Base-by-base conservation (phyloP, 2,888 invertebrate species). In the Ischnura elegans region DNA sequence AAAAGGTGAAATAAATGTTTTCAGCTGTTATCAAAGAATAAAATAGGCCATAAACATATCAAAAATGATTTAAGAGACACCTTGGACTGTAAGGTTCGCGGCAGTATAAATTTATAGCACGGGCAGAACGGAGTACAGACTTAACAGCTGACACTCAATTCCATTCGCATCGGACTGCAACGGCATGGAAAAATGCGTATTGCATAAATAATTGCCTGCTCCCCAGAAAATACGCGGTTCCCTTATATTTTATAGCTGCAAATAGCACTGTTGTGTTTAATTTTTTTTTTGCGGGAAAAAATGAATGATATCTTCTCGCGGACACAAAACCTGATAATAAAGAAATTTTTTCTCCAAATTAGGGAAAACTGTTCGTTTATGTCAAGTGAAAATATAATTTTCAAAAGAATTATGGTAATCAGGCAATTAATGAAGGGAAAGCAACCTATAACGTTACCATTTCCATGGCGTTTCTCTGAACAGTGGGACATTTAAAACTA, bases 131-230 rank as follows among this genome's bases (percentile, higher is more conserved):
- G 76, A 29, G 29, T 36, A 76, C 36, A 76, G 76, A 76, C 76
- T 76, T 76, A 76, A 76, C 76, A 76, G 76, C 76, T 76, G 76
- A 76, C 76, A 76, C 76, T 76, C 76, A 76, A 76, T 76, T 76
- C 76, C 36, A 10, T 76, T 16, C 16, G 76, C 76, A n/a, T 76
- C 76, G 29, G 36, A 76, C 76, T 76, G 76, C 76, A 36, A 76
- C 76, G 76, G 36, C 76, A 76, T 36, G 76, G 76, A 76, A 76
- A 76, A 76, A 76, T 76, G 76, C 76, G 76, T 36, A 76, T 76
- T 76, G 76, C 76, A 76, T 76, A 76, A 76, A 76, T 76, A 76
- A 76, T 76, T 76, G 61, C n/a, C 61, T 6, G 61, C 61, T 61
- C 36, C 29, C 29, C 76, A 29, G 29, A 76, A 36, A 36, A 76